These are phyloP conservation scores for Anabas testudineus DNA, from an alignment of 2,797 vertebrate species.

Conservation along the genomic window DNA sequence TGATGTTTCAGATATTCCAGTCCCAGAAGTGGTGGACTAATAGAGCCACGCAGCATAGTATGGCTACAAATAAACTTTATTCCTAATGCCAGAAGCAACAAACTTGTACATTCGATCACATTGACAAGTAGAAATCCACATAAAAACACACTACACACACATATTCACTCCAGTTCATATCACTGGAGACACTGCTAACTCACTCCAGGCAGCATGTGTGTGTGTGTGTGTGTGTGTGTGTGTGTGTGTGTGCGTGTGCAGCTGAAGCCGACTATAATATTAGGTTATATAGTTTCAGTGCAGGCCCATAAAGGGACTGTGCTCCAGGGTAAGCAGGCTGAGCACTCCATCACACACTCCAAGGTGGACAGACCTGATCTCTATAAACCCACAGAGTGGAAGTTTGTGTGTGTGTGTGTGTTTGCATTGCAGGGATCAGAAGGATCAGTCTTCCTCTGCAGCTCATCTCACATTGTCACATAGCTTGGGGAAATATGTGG, in stretches of 20 bases:
- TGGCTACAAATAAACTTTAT: too few species aligned
- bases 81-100: not conserved
- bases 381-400: slow-evolving; percentile 23
- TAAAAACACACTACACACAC: not conserved
- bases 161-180: not conserved
- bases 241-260: too few species aligned
- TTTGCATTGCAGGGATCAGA: slow-evolving; percentile 9
- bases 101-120: not conserved
- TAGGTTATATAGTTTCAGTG: slow-evolving; percentile 9
- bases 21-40: too few species aligned
- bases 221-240: too few species aligned
- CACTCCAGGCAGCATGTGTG: slow-evolving; percentile 3
- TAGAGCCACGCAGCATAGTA: too few species aligned
- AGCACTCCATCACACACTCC: slow-evolving; percentile 33
- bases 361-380: slow-evolving; percentile 5
- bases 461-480: slow-evolving; percentile 27
- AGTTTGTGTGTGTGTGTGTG: slow-evolving; percentile 2
- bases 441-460: slow-evolving; percentile 55
- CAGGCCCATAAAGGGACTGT: slow-evolving; percentile 43
- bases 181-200: slow-evolving; percentile 1
- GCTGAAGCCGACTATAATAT: slow-evolving; percentile 5
- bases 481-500: slow-evolving; percentile 49
- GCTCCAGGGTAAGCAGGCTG: slow-evolving; percentile 19
- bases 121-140: not conserved
- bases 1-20: too few species aligned